These are phyloP conservation scores for Molorchus minor DNA, from an alignment of 2,888 invertebrate genomes.

Conservation along the genomic window DNA sequence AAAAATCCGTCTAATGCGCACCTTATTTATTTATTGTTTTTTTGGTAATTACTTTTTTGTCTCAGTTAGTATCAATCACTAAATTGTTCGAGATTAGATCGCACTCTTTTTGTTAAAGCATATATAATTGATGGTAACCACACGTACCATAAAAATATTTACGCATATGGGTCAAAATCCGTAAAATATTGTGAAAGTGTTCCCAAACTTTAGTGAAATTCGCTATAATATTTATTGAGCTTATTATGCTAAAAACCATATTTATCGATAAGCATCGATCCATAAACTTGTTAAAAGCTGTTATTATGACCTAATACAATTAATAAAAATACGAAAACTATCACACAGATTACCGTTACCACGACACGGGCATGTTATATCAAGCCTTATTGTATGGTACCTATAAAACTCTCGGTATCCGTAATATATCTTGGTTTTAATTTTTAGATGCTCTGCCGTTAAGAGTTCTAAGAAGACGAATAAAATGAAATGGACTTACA, in stretches of 20 bases:
- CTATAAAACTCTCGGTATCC: not conserved
- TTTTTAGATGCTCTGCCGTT: no score
- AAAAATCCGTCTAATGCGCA: no score
- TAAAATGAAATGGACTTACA: no score
- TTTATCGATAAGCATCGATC: slow-evolving; percentile 46
- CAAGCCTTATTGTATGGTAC: not conserved
- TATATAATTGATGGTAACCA: no score
- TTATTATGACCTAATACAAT: slow-evolving; percentile 44
- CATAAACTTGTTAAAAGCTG: slow-evolving; percentile 44
- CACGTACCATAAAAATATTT: no score
- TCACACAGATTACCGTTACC: slow-evolving; percentile 29
- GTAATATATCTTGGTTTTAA: not conserved
- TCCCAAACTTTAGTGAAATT: slow-evolving; percentile 35
- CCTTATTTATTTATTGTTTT: no score
- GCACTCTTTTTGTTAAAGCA: no score
- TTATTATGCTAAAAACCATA: slow-evolving; percentile 46
- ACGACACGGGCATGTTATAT: slow-evolving; percentile 23
- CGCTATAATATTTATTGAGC: slow-evolving; percentile 38
- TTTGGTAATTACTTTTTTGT: no score
- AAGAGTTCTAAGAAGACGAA: not conserved
- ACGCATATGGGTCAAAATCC: no score
- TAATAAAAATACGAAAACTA: slow-evolving; percentile 39
- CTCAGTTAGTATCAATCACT: no score
- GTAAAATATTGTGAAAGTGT: slow-evolving; percentile 30
- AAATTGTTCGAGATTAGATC: no score